Evolutionary conservation across 2,113 vertebrate genomes (phyloP), one percentile per base, ranked within the genome.

Genomic region (Gavia stellata): DNA sequence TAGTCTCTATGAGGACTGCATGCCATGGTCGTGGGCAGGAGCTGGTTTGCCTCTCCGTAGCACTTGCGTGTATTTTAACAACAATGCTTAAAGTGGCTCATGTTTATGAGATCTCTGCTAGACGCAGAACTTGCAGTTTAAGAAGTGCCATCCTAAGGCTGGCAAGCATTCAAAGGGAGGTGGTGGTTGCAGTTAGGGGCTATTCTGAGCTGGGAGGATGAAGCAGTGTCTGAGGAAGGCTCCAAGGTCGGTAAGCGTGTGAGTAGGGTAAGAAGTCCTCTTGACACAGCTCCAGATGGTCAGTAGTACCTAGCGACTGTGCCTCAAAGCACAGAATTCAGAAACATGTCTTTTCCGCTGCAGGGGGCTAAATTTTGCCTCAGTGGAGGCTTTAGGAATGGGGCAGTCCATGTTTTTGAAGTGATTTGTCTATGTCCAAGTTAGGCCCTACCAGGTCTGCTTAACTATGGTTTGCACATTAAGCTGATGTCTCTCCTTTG

Each of bases 61-160:
- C 21, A 12, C 49, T 75, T 17, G 24, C 10, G 5, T 0, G 1
- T n/a, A 10, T 42, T 40, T 21, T 59, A 56, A 44, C 1, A 1
- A 13, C 33, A 34, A 5, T 56, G n/a, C 50, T 63, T n/a, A 24
- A 44, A 17, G 34, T 34, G 25, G 14, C 10, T 65, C 31, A 5
- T 20, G 34, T 47, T 63, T 50, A 15, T 3, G 7, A 18, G 24
- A 45, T 31, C 9, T 47, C 40, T 67, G 45, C 10, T 63, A 6
- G 19, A 50, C 23, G 8, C 9, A 0, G 1, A 88, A 28, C 18
- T 40, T 68, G 33, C 29, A 50, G n/a, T 19, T 65, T 56, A n/a
- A 49, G 11, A 5, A 4, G 15, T 34, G 12, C 18, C 14, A 4
- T 28, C 21, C 66, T 28, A 47, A 45, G 56, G 7, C 70, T 77